Conservation (phyloP, 35 echinoderm and acorn worm genomes). For the Lytechinus variegatus region DNA sequence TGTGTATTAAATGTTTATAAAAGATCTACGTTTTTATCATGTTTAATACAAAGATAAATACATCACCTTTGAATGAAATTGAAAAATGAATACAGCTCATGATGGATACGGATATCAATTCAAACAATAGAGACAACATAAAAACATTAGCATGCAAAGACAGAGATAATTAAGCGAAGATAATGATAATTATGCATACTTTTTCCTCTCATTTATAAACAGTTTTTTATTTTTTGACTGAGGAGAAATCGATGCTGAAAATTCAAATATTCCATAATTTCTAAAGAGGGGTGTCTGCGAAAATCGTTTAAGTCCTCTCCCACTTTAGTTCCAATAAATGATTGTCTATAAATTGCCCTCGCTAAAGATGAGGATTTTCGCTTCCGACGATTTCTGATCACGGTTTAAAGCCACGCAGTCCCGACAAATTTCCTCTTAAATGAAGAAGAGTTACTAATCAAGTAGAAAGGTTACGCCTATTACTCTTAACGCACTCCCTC, state of each 20-base stretch:
- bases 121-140: too few relatives aligned
- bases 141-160: too few relatives aligned
- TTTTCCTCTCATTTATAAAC: background rate
- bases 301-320: background rate
- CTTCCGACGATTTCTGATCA: background rate
- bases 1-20: too few relatives aligned
- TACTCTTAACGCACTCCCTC: slow-evolving; percentile 6
- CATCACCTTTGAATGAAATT: too few relatives aligned
- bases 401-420: slow-evolving; percentile 6
- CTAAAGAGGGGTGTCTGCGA: background rate
- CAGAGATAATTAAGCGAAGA: too few relatives aligned
- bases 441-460: slow-evolving; percentile 27
- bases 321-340: background rate
- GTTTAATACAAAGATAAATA: too few relatives aligned
- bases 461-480: slow-evolving; percentile 28
- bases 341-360: slow-evolving; percentile 1
- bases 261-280: background rate
- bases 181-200: too few relatives aligned
- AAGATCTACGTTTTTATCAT: too few relatives aligned
- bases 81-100: too few relatives aligned
- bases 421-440: background rate
- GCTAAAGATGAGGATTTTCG: background rate
- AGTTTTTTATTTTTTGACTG: background rate
- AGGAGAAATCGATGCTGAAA: background rate
- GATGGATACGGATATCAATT: too few relatives aligned